A percentile compares a stretch with the other conserved stretches of the same genome.
These are phyloP conservation scores for Phylloscopus trochilus DNA, from an alignment of 2,113 vertebrate genomes.

Conservation along the genomic window DNA sequence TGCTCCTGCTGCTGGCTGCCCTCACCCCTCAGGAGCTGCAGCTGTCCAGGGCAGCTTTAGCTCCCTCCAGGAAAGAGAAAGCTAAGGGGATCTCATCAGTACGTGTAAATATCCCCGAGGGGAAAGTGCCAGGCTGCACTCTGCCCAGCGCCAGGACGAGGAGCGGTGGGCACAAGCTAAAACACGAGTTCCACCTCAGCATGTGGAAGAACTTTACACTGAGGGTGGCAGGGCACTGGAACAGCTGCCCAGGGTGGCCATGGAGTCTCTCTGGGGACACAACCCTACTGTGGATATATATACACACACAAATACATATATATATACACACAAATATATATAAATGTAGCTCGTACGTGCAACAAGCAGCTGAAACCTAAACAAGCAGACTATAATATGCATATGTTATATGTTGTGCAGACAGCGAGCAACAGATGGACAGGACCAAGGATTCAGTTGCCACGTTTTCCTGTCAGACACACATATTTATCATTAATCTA, in stretches of 20 bases:
- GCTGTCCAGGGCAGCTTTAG: too few species aligned
- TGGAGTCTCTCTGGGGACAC: neutral
- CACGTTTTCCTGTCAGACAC: neutral
- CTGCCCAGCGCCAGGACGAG: neutral
- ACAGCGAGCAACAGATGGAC: slow-evolving; percentile 14
- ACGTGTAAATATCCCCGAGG: accelerated
- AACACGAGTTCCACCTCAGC: neutral
- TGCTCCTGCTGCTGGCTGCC: neutral
- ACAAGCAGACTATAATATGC: neutral
- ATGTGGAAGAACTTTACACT: neutral
- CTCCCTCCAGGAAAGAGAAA: too few species aligned
- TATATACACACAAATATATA: neutral
- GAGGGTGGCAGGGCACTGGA: neutral
- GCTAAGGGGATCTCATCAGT: neutral
- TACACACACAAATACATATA: neutral
- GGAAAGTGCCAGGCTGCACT: neutral
- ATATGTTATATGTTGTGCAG: neutral
- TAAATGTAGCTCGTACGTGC: accelerated
- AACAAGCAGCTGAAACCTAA: neutral
- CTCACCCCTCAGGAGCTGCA: neutral
- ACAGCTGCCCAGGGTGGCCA: neutral
- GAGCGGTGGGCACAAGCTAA: neutral
- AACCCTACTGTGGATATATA: neutral
- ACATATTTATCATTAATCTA: slow-evolving; percentile 25
- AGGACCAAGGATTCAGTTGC: neutral